A percentile compares a stretch with the other conserved stretches of the same genome.
These are phyloP conservation scores for Pelmatolapia mariae DNA, from an alignment of 2,113 vertebrate species.

Conservation along the genomic window DNA sequence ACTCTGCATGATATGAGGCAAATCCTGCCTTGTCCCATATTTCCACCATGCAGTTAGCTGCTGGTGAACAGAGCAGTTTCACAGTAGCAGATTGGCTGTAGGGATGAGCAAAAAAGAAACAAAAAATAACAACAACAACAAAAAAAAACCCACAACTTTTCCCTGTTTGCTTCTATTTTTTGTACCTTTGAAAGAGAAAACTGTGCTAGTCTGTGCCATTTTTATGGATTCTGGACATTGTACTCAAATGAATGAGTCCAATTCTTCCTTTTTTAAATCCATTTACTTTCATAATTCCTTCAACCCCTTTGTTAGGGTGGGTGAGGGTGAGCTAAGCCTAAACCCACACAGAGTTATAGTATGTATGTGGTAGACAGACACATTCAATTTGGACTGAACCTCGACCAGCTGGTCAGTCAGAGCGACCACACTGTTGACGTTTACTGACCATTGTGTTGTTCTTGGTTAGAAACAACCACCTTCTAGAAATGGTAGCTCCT, in stretches of 20 bases:
- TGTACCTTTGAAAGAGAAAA: background rate
- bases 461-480: background rate
- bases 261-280: background rate
- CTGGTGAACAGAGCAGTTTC: background rate
- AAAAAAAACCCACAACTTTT: background rate
- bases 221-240: background rate
- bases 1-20: background rate
- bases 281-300: background rate
- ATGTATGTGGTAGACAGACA: background rate
- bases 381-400: background rate
- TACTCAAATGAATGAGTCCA: background rate
- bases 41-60: conserved; percentile 11
- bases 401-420: background rate
- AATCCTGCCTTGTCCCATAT: conserved; percentile 17
- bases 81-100: background rate
- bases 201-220: background rate
- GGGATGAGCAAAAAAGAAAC: background rate
- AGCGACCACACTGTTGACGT: conserved; percentile 6
- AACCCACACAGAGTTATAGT: background rate
- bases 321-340: background rate
- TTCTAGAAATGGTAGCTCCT: background rate
- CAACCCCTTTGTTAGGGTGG: background rate
- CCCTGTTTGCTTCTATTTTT: background rate
- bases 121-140: background rate
- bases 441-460: conserved; percentile 5